Base-by-base conservation (phyloP, 2,888 invertebrate genomes). In the Catonia carolina region DNA sequence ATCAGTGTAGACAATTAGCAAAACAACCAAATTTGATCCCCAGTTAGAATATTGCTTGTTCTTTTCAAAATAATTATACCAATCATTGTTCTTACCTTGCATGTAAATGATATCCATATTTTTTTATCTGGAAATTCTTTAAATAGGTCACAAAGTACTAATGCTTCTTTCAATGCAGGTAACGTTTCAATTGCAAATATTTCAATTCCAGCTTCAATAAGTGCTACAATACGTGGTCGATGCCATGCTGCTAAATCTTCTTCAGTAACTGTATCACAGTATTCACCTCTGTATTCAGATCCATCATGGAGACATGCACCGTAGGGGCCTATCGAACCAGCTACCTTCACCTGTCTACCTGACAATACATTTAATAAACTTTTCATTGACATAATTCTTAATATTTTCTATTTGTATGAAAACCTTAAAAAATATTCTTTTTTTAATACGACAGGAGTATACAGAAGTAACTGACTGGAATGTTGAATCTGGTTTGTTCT, bases 261-360 rank as follows among this genome's bases (percentile, higher is more conserved):
- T 33, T 75, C 73, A 2, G 83, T 70, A 1, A 86, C 81, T 53
- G 75, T 79, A 59, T 82, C 80, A 0, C 84, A 84, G 69, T 90
- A 91, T 59, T 79, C 79, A 15, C 96, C 96, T n/a, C 84, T 85
- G 71, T 96, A 97, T 71, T 97, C 97, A 0, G 95, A 95, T 10
- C 89, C 89, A 71, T 97, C 92, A 68, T 88, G 86, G 35, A 92
- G 76, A 67, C 84, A 86, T 0, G 95, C 95, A 0, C 95, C 96
- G 70, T 90, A 96, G 0, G 96, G 92, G 0, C 96, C 96, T 57
- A 95, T 85, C 0, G 94, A 90, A 0, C 93, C 96, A 20, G 89
- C 90, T 49, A 96, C 79, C 64, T 85, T 70, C 12, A 63, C 60
- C 45, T 63, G 22, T 6, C 7, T 45, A 45, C 45, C 45, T 45